A percentile compares a stretch with the other conserved stretches of the same genome.
These are phyloP conservation scores for Amorpha juglandis DNA, from an alignment of 2,888 invertebrate genomes.

Conservation along the genomic window DNA sequence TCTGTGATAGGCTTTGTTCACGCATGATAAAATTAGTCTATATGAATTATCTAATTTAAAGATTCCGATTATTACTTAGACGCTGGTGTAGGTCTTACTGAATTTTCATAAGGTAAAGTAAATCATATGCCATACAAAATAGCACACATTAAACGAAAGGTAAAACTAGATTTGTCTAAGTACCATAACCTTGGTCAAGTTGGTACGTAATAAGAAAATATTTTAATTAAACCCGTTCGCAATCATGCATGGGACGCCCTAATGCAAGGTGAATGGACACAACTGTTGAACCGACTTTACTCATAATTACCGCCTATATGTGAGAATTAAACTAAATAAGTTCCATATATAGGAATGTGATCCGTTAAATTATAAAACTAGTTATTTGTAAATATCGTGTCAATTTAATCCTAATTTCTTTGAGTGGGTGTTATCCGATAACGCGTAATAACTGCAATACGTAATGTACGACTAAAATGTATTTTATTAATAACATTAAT, in stretches of 20 bases:
- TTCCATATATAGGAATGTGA: not conserved
- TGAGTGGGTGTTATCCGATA: not conserved
- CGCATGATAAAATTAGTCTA: too few species aligned
- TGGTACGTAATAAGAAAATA: not conserved
- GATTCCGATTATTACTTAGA: too few species aligned
- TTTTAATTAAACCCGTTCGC: conserved; percentile 13
- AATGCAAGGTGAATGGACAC: conserved; percentile 11
- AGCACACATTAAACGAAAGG: not conserved
- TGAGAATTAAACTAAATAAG: not conserved
- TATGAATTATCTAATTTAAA: too few species aligned
- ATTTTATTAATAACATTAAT: conserved; percentile 10
- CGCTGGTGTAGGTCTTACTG: too few species aligned
- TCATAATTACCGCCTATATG: not conserved
- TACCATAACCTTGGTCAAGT: conserved; percentile 8
- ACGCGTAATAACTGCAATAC: not conserved
- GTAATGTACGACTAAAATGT: not conserved
- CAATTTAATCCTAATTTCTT: too few species aligned
- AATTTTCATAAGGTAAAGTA: not conserved
- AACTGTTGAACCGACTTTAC: not conserved
- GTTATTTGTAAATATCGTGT: too few species aligned
- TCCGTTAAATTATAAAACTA: not conserved
- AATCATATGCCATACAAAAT: not conserved
- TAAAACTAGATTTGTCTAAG: not conserved
- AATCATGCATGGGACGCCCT: conserved; percentile 12
- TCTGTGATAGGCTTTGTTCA: too few species aligned